phyloP scores from a whole-genome alignment of 2,113 vertebrate species.

The Carlito syrichta region DNA sequence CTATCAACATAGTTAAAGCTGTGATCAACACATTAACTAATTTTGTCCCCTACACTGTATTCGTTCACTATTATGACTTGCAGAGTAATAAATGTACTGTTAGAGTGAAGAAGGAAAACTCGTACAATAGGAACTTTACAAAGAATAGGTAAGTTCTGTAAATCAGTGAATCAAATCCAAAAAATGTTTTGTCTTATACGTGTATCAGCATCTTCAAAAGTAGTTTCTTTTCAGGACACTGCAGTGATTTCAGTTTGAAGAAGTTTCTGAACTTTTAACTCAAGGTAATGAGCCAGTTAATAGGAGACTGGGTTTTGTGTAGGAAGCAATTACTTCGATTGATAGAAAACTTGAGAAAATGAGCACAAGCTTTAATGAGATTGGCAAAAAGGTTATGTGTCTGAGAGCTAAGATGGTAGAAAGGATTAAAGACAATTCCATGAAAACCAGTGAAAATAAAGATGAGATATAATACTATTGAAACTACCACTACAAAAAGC shows the following conservation, averaged over 20 bases:
- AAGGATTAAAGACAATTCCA: slow-evolving; percentile 11
- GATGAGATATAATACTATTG: background rate
- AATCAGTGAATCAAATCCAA: slow-evolving; percentile 1
- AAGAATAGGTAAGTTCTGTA: background rate
- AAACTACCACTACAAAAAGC: background rate
- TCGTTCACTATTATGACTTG: background rate
- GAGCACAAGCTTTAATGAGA: slow-evolving; percentile 61
- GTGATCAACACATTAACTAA: background rate
- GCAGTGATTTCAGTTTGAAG: slow-evolving; percentile 60
- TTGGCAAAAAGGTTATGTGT: slow-evolving; percentile 61
- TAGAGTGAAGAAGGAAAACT: background rate
- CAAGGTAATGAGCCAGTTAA: slow-evolving; percentile 74
- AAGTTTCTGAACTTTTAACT: slow-evolving; percentile 73
- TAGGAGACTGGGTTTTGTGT: slow-evolving; percentile 65
- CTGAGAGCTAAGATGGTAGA: slow-evolving; percentile 38
- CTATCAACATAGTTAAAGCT: background rate
- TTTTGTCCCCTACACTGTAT: background rate
- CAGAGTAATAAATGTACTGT: background rate
- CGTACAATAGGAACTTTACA: background rate
- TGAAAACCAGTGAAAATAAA: slow-evolving; percentile 54
- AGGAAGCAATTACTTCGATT: slow-evolving; percentile 64
- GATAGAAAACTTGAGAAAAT: slow-evolving; percentile 67
- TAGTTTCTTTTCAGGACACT: slow-evolving; percentile 59
- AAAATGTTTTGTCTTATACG: slow-evolving; percentile 26
- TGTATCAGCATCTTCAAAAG: slow-evolving; percentile 58